Base-by-base conservation (phyloP, 2,113 vertebrate species). In the Corythornis cristatus region DNA sequence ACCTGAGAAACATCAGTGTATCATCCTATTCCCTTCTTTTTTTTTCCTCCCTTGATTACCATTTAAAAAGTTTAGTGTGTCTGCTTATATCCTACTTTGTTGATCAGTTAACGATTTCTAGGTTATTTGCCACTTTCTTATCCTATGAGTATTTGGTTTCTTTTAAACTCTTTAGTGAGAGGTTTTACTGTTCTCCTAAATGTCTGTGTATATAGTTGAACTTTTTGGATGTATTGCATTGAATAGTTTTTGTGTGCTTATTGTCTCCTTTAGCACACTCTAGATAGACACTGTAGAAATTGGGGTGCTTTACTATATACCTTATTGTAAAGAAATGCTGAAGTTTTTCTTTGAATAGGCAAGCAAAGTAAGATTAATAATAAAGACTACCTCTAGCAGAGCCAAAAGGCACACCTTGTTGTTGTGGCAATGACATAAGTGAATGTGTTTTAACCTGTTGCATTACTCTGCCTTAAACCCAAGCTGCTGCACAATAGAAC, bases 361-460 rank as follows among this genome's bases (percentile, higher is more conserved):
- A 10, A 57, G 79, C 2, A 18, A 50, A 35, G 35, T 37, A 68
- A 68, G 67, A 28, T 71, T 67, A 86, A 48, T 83, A 75, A 57
- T 79, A 23, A 71, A 40, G 50, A 50, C 10, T 86, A 48, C 8
- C n/a, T 68, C 28, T 28, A 12, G 67, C 11, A 74, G 82, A 95
- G 82, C 88, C 48, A 87, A 76, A 72, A 96, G 95, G 81, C 95
- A 82, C 93, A 40, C 92, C 91, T 92, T 83, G 72, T 28, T 57
- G 51, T 73, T 89, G 86, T 86, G 86, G 84, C 77, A 93, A 3
- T 83, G 81, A 28, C 79, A 20, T 68, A 71, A 94, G 85, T 70
- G 83, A 85, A 95, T 90, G 68, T 4, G 61, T 96, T 96, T 93
- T 93, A 82, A 89, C 95, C 89, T 96, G 94, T 91, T 96, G 74